Evolutionary conservation across 2,797 vertebrate genomes (phyloP).

Genomic region (Onychomys leucogaster): DNA sequence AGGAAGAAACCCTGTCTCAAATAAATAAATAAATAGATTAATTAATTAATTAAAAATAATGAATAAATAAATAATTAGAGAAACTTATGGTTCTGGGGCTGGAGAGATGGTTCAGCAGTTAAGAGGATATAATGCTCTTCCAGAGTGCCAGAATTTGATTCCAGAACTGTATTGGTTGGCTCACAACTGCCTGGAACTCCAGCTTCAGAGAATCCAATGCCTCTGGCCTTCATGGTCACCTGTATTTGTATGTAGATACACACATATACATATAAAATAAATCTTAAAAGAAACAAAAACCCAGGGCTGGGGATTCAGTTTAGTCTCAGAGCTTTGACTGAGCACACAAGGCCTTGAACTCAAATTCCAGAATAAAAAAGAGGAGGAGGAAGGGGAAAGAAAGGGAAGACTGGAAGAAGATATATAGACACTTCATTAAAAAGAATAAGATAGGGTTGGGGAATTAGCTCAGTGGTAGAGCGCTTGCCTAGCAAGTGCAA

Average conservation of each 20-base stretch:
- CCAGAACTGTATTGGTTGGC: neutral
- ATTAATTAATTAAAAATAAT: too few species aligned
- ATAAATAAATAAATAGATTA: too few species aligned
- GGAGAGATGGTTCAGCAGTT: neutral
- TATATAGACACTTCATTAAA: conserved; percentile 1
- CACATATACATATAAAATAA: neutral
- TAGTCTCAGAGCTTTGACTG: neutral
- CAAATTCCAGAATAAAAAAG: neutral
- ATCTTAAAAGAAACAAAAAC: neutral
- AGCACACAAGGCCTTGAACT: neutral
- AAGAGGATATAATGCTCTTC: neutral
- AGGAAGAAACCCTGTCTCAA: too few species aligned
- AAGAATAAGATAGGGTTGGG: conserved; percentile 1
- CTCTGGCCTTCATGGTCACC: neutral
- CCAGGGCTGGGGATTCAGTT: neutral
- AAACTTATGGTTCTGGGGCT: too few species aligned
- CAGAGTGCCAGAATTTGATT: neutral
- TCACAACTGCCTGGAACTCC: neutral
- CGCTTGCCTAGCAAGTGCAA: too few species aligned
- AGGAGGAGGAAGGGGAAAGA: too few species aligned
- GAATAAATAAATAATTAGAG: neutral
- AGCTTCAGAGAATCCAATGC: neutral
- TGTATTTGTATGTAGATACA: neutral
- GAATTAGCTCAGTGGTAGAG: too few species aligned
- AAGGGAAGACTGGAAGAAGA: neutral